Conservation (phyloP, 2,888 invertebrate species). For the Odontothrips loti region DNA sequence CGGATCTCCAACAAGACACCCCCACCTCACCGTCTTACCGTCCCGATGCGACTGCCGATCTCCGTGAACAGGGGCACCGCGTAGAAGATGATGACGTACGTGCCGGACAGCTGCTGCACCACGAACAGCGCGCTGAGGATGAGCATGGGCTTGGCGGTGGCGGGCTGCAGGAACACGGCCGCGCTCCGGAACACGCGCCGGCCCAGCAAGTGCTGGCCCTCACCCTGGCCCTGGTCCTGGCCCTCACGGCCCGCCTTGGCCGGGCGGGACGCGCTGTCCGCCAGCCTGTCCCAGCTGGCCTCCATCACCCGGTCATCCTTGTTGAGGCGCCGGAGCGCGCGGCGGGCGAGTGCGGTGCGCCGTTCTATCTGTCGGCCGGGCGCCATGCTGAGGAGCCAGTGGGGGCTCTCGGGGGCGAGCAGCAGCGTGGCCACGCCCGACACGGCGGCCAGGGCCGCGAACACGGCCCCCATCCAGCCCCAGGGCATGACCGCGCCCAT, state of each 20-base stretch:
- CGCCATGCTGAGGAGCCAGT: conserved; percentile 49
- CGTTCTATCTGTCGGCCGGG: conserved; percentile 28
- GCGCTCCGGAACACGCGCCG: background rate
- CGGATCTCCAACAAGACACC: no score
- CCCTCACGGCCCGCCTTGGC: background rate
- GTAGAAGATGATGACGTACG: conserved; percentile 57
- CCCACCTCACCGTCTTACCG: conserved; percentile 29
- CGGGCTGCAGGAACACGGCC: conserved; percentile 43
- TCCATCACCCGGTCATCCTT: conserved; percentile 35
- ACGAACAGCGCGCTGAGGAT: conserved; percentile 51
- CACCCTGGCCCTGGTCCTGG: background rate
- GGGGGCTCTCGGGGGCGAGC: conserved; percentile 54
- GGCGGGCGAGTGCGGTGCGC: conserved; percentile 31
- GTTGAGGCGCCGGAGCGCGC: conserved; percentile 35
- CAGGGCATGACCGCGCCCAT: conserved; percentile 51
- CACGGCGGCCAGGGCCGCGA: conserved; percentile 45
- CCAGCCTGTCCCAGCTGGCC: conserved; percentile 37
- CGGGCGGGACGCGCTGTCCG: conserved; percentile 30
- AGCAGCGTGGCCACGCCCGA: conserved; percentile 45
- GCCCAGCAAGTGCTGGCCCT: background rate
- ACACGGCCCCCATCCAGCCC: conserved; percentile 51
- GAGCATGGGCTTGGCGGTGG: conserved; percentile 52
- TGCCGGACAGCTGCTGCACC: conserved; percentile 56
- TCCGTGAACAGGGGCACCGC: conserved; percentile 53
- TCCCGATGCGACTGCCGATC: conserved; percentile 49